These are phyloP conservation scores for Sylvietta virens DNA, from an alignment of 2,113 vertebrate species.

Conservation along the genomic window DNA sequence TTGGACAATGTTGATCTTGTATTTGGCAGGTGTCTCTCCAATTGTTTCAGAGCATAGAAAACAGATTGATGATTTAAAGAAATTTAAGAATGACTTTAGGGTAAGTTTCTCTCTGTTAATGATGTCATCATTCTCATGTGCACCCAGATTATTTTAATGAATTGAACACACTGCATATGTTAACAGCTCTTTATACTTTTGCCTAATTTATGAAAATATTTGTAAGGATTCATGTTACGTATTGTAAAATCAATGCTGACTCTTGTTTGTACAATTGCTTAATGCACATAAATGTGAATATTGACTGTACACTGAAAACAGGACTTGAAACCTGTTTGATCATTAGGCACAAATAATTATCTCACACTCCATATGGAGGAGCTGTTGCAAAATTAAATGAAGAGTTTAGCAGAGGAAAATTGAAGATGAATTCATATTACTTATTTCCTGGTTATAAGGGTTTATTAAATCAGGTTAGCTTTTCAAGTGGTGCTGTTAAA, in stretches of 20 bases:
- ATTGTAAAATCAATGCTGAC: slow-evolving; percentile 18
- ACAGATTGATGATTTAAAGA: slow-evolving; percentile 98
- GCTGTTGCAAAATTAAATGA: slow-evolving; percentile 2
- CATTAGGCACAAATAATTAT: neutral
- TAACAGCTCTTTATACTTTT: neutral
- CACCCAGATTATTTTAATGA: neutral
- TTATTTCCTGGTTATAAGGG: neutral
- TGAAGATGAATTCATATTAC: neutral
- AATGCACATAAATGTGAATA: neutral
- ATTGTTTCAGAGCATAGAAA: slow-evolving; percentile 94
- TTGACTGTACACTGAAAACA: neutral
- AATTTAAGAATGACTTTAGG: slow-evolving; percentile 98
- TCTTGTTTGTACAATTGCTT: neutral
- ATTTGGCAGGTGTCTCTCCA: slow-evolving; percentile 81
- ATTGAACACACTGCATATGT: neutral
- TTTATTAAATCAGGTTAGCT: slow-evolving; percentile 25
- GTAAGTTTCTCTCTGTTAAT: slow-evolving; percentile 75
- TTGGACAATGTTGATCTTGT: slow-evolving; percentile 4
- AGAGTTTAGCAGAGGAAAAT: neutral
- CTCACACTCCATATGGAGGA: neutral
- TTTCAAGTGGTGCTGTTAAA: neutral
- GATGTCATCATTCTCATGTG: neutral
- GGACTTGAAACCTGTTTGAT: neutral
- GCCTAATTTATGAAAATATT: neutral
- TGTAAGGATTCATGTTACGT: neutral